phyloP scores from a whole-genome alignment of 1,140 invertebrate genomes.

The Andrena cerasifolii region DNA sequence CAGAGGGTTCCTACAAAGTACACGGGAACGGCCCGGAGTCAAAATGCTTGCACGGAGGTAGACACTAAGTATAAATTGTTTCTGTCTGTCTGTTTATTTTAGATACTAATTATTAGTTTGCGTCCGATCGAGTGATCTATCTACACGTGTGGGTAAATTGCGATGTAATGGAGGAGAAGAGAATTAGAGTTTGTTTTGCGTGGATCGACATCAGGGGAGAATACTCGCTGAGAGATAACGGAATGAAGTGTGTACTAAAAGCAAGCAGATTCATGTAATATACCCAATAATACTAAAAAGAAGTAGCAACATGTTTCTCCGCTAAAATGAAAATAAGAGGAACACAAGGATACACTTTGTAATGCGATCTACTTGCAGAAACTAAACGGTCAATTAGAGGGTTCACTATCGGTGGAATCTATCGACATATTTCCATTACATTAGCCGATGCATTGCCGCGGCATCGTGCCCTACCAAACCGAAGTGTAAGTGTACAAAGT shows the following conservation, averaged over 20 bases:
- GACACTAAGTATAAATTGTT: neutral
- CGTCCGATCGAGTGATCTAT: conserved; percentile 10
- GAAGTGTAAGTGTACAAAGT: neutral
- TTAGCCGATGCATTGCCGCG: neutral
- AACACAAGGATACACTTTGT: neutral
- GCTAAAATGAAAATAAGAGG: neutral
- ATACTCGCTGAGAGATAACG: neutral
- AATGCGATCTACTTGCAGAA: conserved; percentile 37
- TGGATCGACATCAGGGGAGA: neutral
- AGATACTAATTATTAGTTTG: neutral
- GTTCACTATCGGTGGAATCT: conserved; percentile 18
- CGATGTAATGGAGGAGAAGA: neutral
- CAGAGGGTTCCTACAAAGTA: conserved; percentile 92
- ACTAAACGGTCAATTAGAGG: conserved; percentile 30
- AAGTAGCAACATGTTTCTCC: neutral
- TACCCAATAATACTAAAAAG: neutral
- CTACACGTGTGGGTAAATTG: conserved; percentile 28
- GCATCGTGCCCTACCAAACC: neutral
- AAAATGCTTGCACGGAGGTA: neutral
- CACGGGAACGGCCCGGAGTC: conserved; percentile 51
- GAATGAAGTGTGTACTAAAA: conserved; percentile 19
- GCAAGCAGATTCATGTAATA: conserved; percentile 11
- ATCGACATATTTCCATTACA: neutral
- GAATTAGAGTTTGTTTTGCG: neutral
- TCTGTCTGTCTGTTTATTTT: neutral